These are phyloP conservation scores for Paratrypauchen microcephalus DNA, from an alignment of 2,797 vertebrate species.

Conservation along the genomic window DNA sequence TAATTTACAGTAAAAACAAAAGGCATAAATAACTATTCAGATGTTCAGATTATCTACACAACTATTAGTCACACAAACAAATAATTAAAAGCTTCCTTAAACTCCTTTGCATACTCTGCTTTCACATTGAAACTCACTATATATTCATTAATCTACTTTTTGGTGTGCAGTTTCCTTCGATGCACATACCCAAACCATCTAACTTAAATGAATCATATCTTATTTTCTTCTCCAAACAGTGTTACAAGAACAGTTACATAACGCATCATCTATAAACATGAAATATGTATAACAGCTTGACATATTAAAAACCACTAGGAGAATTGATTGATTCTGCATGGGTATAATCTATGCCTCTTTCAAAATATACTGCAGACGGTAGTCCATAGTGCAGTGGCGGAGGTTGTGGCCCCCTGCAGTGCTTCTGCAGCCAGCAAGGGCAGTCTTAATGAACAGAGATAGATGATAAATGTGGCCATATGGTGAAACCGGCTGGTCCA, in stretches of 20 bases:
- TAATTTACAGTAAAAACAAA: neutral
- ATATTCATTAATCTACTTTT: neutral
- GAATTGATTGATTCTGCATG: slow-evolving; percentile 5
- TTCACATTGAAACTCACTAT: neutral
- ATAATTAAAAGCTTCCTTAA: neutral
- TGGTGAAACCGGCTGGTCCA: slow-evolving; percentile 79
- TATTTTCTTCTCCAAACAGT: neutral
- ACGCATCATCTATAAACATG: neutral
- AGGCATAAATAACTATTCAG: neutral
- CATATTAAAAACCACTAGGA: slow-evolving; percentile 9
- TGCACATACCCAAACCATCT: neutral
- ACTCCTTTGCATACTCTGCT: neutral
- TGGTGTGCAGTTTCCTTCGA: neutral
- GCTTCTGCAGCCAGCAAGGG: slow-evolving; percentile 75
- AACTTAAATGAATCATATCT: neutral
- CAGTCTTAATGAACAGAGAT: slow-evolving; percentile 79
- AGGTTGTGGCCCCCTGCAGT: slow-evolving; percentile 69
- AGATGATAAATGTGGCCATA: slow-evolving; percentile 85
- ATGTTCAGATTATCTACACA: neutral
- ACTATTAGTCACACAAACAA: neutral
- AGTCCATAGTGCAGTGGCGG: slow-evolving; percentile 51
- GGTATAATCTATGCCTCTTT: slow-evolving; percentile 27
- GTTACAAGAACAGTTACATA: slow-evolving; percentile 1
- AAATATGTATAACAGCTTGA: neutral
- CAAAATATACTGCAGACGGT: slow-evolving; percentile 49